Conservation (phyloP, 2,888 invertebrate species). For the Gymnosoma rotundatum region DNA sequence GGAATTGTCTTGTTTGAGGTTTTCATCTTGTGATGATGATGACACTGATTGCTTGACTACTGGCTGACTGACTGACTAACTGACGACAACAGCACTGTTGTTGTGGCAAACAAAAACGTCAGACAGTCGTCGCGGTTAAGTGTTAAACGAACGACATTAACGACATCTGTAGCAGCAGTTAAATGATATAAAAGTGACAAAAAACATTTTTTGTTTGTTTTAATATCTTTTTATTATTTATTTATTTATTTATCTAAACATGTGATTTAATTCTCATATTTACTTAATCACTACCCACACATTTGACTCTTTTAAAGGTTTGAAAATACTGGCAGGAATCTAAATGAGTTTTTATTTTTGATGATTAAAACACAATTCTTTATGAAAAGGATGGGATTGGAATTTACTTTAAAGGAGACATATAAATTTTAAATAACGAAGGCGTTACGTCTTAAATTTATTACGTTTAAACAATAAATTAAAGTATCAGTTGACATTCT, state of each 20-base stretch:
- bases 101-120: constrained; percentile 15
- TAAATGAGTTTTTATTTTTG: neutral
- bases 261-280: constrained; percentile 28
- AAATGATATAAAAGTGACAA: constrained; percentile 31
- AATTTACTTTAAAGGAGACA: too few relatives aligned
- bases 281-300: constrained; percentile 46
- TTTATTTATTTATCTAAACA: constrained; percentile 20
- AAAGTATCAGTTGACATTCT: constrained; percentile 2
- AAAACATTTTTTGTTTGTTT: constrained; percentile 3
- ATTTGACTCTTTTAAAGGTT: neutral
- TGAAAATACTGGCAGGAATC: neutral
- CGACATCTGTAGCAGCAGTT: neutral
- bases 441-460: constrained; percentile 10
- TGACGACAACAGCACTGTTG: constrained; percentile 14
- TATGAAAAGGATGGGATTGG: neutral
- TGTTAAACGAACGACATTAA: constrained; percentile 47
- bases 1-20: constrained; percentile 53
- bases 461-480: neutral
- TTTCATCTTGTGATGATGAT: constrained; percentile 44
- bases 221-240: neutral
- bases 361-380: neutral
- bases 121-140: constrained; percentile 37
- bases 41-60: constrained; percentile 41
- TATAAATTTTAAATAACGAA: constrained; percentile 5
- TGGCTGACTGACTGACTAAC: constrained; percentile 15